A percentile compares a stretch with the other conserved stretches of the same genome.
Evolutionary conservation across 1,140 invertebrate genomes (phyloP).

Genomic region (Cecropterus lyciades): DNA sequence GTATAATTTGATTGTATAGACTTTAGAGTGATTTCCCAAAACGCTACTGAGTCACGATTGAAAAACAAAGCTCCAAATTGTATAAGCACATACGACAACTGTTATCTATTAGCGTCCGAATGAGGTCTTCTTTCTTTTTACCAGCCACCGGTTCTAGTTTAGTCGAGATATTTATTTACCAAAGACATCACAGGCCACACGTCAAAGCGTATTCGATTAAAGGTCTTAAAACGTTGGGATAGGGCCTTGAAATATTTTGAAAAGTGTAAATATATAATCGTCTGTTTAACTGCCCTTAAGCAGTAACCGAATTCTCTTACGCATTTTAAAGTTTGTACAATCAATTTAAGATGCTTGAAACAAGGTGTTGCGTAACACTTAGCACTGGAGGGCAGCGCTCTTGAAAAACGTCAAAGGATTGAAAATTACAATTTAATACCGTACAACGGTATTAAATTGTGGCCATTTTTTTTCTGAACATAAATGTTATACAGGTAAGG

Average conservation of each 20-base stretch:
- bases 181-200: neutral
- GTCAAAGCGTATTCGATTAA: neutral
- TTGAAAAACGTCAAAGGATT: neutral
- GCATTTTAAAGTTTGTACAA: constrained; percentile 1
- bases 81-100: constrained; percentile 46
- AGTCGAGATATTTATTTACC: constrained; percentile 39
- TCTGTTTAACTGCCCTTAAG: constrained; percentile 18
- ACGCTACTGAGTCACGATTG: constrained; percentile 39
- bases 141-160: constrained; percentile 56
- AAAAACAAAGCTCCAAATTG: constrained; percentile 40
- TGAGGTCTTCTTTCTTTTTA: constrained; percentile 73
- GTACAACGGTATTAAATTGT: no score
- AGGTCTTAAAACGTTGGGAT: constrained; percentile 2
- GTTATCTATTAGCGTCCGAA: constrained; percentile 55
- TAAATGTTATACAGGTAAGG: no score
- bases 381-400: constrained; percentile 14
- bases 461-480: no score
- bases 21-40: constrained; percentile 23
- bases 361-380: constrained; percentile 20
- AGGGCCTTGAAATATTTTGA: neutral
- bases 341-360: constrained; percentile 19
- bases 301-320: constrained; percentile 10
- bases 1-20: no score
- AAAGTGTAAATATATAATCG: neutral
- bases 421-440: constrained; percentile 8